A percentile compares a stretch with the other conserved stretches of the same genome.
Evolutionary conservation across 1,140 invertebrate species (phyloP).

Genomic region (Panagrolaimus sp.): DNA sequence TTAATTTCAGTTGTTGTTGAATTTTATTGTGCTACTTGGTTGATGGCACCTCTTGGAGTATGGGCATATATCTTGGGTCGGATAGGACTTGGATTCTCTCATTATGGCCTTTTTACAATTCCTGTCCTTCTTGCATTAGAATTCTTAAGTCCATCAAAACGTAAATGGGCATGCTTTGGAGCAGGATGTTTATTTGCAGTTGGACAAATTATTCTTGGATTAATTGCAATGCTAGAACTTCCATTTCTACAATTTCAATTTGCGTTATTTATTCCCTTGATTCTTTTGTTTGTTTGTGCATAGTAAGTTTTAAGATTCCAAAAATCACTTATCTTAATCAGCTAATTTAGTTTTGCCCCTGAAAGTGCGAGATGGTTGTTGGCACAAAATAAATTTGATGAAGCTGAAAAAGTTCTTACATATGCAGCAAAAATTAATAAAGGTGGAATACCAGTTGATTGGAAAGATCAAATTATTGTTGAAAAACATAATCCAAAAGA

Average conservation of each 20-base stretch:
- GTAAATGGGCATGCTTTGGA: conserved; percentile 61
- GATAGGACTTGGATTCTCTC: conserved; percentile 42
- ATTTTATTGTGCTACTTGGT: conserved; percentile 46
- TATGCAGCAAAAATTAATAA: conserved; percentile 58
- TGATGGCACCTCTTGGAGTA: conserved; percentile 48
- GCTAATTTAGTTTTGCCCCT: conserved; percentile 55
- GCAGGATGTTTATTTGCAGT: conserved; percentile 61
- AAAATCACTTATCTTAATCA: conserved; percentile 14
- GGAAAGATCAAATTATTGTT: conserved; percentile 50
- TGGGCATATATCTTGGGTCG: conserved; percentile 50
- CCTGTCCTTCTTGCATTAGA: conserved; percentile 61
- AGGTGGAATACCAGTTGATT: conserved; percentile 47
- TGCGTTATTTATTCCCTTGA: conserved; percentile 53
- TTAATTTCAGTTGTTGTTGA: conserved; percentile 56
- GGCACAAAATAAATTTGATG: conserved; percentile 53
- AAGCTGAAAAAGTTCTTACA: conserved; percentile 55
- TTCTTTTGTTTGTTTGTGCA: conserved; percentile 57
- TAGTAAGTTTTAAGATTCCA: conserved; percentile 51
- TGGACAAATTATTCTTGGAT: conserved; percentile 60
- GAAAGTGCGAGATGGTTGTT: conserved; percentile 60
- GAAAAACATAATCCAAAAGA: conserved; percentile 33
- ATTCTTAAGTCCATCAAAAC: conserved; percentile 60
- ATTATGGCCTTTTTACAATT: conserved; percentile 58
- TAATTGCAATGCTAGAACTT: conserved; percentile 59
- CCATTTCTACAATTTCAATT: conserved; percentile 62